Conservation (phyloP, 2,113 vertebrate genomes). For the Catharus fuscescens region DNA sequence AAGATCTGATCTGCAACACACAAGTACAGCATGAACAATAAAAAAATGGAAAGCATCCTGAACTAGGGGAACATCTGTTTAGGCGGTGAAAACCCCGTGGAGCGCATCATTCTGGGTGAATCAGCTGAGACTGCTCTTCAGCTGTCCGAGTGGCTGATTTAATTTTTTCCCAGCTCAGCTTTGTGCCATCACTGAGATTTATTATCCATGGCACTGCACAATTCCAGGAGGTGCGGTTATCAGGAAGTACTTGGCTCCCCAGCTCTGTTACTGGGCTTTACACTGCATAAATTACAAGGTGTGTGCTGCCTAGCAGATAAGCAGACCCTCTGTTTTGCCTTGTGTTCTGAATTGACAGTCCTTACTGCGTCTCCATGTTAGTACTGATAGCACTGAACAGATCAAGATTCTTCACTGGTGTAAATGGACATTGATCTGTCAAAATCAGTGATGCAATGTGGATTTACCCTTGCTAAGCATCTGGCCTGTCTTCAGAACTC, state of each 20-base stretch:
- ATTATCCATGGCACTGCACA: neutral
- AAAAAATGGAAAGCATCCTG: constrained; percentile 55
- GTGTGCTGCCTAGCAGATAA: neutral
- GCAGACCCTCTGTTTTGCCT: neutral
- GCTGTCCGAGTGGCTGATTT: neutral
- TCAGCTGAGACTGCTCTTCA: neutral
- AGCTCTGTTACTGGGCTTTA: neutral
- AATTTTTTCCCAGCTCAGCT: neutral
- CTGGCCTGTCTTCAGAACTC: neutral
- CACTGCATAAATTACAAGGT: constrained; percentile 16
- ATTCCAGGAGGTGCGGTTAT: neutral
- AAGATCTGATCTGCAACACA: neutral
- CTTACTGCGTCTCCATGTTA: neutral
- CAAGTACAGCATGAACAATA: neutral
- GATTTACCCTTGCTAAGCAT: neutral
- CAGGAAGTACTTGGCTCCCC: neutral
- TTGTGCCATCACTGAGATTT: constrained; percentile 5
- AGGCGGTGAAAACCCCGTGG: constrained; percentile 19
- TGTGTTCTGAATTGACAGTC: neutral
- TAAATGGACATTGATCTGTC: neutral
- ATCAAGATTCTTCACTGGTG: fast-evolving
- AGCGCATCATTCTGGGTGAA: constrained; percentile 50
- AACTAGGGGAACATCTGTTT: constrained; percentile 39
- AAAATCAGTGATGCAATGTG: neutral
- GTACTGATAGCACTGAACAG: neutral